Conservation (phyloP, 2,888 invertebrate genomes). For the Ochropleura plecta region DNA sequence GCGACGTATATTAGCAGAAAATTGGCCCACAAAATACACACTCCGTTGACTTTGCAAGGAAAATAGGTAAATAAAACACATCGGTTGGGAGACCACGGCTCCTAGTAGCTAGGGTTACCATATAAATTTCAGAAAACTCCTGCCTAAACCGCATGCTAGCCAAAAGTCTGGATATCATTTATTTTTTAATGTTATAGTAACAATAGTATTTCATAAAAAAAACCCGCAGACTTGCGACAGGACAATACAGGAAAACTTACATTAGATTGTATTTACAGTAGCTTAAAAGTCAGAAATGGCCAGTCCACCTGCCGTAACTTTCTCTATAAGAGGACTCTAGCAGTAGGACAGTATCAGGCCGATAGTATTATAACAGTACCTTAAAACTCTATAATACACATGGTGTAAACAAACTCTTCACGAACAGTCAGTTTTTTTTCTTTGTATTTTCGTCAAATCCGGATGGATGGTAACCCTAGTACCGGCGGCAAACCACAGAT, state of each 20-base stretch:
- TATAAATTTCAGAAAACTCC: background rate
- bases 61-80: slow-evolving; percentile 59
- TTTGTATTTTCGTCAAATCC: background rate
- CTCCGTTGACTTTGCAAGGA: slow-evolving; percentile 51
- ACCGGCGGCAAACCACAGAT: slow-evolving; percentile 46
- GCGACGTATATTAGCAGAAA: slow-evolving; percentile 45
- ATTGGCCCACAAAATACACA: slow-evolving; percentile 54
- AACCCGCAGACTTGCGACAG: background rate
- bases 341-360: too few species aligned
- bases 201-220: background rate
- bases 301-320: background rate
- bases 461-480: background rate
- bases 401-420: too few species aligned
- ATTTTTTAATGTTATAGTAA: background rate
- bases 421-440: too few species aligned
- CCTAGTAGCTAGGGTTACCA: slow-evolving; percentile 12
- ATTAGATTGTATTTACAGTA: background rate
- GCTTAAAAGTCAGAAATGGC: background rate
- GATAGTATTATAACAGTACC: too few species aligned
- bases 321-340: too few species aligned
- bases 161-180: background rate
- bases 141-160: background rate
- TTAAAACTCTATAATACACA: too few species aligned
- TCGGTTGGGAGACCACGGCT: slow-evolving; percentile 24
- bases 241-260: background rate